Conservation (phyloP, 2,888 invertebrate species). For the Drosophila histrio region DNA sequence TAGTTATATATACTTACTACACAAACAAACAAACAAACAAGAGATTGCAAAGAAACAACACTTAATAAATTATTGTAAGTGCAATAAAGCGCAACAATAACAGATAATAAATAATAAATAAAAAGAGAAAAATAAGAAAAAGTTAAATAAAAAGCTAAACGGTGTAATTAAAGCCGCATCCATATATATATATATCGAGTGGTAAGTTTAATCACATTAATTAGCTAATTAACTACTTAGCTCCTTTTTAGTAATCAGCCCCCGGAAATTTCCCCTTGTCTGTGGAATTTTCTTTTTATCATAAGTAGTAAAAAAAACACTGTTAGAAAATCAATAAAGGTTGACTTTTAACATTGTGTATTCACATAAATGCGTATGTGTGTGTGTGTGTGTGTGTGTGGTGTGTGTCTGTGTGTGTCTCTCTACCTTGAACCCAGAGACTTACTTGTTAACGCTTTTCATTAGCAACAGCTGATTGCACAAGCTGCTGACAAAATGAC, state of each 20-base stretch:
- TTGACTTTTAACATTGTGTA: conserved; percentile 27
- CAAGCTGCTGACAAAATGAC: conserved; percentile 62
- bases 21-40: conserved; percentile 11
- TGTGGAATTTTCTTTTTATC: background rate
- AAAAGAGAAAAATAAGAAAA: conserved; percentile 2
- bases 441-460: conserved; percentile 59
- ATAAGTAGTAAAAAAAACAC: conserved; percentile 17
- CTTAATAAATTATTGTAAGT: conserved; percentile 10
- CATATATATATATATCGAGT: conserved; percentile 19
- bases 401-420: background rate
- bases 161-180: conserved; percentile 18
- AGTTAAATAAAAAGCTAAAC: conserved; percentile 24
- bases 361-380: background rate
- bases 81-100: conserved; percentile 37
- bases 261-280: conserved; percentile 21
- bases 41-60: conserved; percentile 17
- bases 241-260: conserved; percentile 1
- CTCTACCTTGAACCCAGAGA: background rate
- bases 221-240: conserved; percentile 47
- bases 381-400: background rate
- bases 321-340: conserved; percentile 55
- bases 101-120: conserved; percentile 16
- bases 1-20: conserved; percentile 37
- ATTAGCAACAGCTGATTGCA: conserved; percentile 79
- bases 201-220: conserved; percentile 48